These are phyloP conservation scores for Rutpela maculata DNA, from an alignment of 2,888 invertebrate genomes.

Conservation along the genomic window DNA sequence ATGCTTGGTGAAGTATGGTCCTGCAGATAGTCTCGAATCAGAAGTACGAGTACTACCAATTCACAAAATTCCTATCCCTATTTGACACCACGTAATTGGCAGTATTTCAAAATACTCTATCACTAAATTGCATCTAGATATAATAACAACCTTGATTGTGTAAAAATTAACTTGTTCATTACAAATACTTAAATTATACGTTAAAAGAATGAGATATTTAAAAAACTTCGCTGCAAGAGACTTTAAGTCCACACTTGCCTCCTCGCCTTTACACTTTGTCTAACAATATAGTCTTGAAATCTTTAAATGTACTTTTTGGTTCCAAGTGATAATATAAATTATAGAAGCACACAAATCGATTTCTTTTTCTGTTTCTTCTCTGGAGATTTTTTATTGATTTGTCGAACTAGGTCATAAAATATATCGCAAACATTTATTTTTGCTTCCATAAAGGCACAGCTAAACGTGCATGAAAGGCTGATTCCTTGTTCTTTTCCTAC, in stretches of 20 bases:
- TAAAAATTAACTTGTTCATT: slow-evolving; percentile 71
- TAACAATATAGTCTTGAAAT: slow-evolving; percentile 67
- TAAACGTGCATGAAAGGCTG: slow-evolving; percentile 96
- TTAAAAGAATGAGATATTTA: slow-evolving; percentile 64
- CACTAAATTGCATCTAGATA: slow-evolving; percentile 71
- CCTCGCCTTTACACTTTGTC: slow-evolving; percentile 53
- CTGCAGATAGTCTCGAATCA: slow-evolving; percentile 69
- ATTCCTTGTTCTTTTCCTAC: slow-evolving; percentile 99
- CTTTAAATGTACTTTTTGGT: slow-evolving; percentile 70
- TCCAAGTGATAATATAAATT: slow-evolving; percentile 74
- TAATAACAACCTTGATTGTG: slow-evolving; percentile 70
- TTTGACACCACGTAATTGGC: slow-evolving; percentile 73
- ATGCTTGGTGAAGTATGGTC: slow-evolving; percentile 68
- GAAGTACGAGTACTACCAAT: slow-evolving; percentile 66
- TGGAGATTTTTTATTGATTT: slow-evolving; percentile 99
- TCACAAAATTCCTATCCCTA: slow-evolving; percentile 69
- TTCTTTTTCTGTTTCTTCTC: slow-evolving; percentile 92
- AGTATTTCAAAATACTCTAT: slow-evolving; percentile 70
- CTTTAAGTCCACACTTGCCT: slow-evolving; percentile 72
- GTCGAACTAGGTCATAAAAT: slow-evolving; percentile 99
- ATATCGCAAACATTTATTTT: slow-evolving; percentile 99
- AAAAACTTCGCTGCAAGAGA: slow-evolving; percentile 66
- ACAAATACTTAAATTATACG: slow-evolving; percentile 68
- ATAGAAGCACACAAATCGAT: slow-evolving; percentile 87
- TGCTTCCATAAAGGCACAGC: slow-evolving; percentile 99